Evolutionary conservation across 2,888 invertebrate species (phyloP).

Genomic region (Yponomeuta cagnagella): DNA sequence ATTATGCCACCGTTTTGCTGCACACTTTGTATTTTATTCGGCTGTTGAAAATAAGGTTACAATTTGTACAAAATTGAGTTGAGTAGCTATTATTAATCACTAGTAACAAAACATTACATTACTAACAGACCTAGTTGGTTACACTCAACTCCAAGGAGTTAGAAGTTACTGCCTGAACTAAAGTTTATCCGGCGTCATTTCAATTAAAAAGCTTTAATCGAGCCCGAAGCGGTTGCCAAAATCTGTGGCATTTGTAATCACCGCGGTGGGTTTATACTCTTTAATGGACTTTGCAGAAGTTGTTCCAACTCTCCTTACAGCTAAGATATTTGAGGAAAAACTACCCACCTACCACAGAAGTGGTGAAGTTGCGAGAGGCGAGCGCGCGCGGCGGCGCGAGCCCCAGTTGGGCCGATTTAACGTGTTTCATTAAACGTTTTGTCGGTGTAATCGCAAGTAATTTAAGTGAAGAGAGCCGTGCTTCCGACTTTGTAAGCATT

Average conservation of each 20-base stretch:
- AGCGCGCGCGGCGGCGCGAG: constrained; percentile 32
- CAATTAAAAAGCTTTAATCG: constrained; percentile 67
- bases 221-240: constrained; percentile 59
- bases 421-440: constrained; percentile 75
- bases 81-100: too few species aligned
- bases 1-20: constrained; percentile 22
- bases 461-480: constrained; percentile 74
- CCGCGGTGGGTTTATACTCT: constrained; percentile 67
- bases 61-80: too few species aligned
- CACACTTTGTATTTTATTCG: too few species aligned
- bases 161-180: constrained; percentile 17
- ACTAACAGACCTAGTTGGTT: background rate
- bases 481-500: constrained; percentile 75
- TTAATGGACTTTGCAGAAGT: constrained; percentile 73
- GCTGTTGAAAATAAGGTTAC: too few species aligned
- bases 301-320: constrained; percentile 72
- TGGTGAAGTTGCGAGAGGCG: constrained; percentile 54
- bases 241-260: constrained; percentile 69
- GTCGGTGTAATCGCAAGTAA: constrained; percentile 75
- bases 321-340: constrained; percentile 74
- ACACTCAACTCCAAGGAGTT: constrained; percentile 3
- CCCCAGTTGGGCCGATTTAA: constrained; percentile 70
- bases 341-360: constrained; percentile 66
- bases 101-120: background rate
- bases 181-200: constrained; percentile 49